Evolutionary conservation across 2,113 vertebrate genomes (phyloP).

Genomic region (Furnarius figulus): DNA sequence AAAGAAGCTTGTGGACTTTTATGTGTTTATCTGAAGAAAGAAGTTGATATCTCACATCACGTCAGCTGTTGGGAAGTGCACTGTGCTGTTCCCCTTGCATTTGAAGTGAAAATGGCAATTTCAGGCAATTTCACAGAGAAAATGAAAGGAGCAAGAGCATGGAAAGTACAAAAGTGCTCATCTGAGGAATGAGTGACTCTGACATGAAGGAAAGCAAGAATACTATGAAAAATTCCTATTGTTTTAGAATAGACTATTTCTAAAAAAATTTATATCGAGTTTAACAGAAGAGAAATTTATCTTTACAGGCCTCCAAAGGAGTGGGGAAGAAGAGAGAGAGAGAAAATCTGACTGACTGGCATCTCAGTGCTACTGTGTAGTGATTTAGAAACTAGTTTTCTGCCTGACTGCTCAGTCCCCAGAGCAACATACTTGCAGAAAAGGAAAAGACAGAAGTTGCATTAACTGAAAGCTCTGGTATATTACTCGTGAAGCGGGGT

Average conservation of each 20-base stretch:
- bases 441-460: constrained; percentile 20
- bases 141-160: constrained; percentile 1
- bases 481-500: not conserved
- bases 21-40: not conserved
- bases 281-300: not conserved
- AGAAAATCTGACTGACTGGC: not conserved
- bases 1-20: constrained; percentile 30
- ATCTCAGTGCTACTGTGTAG: constrained; percentile 35
- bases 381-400: constrained; percentile 73
- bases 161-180: not conserved
- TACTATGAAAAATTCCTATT: not conserved
- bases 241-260: not conserved
- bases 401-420: constrained; percentile 58
- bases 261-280: not conserved
- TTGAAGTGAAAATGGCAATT: constrained; percentile 59
- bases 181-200: not conserved
- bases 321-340: accelerated
- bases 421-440: constrained; percentile 58
- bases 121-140: constrained; percentile 45
- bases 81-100: not conserved
- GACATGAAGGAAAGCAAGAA: not conserved
- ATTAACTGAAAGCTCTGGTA: constrained; percentile 20
- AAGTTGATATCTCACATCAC: not conserved
- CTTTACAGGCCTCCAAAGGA: not conserved
- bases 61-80: not conserved